These are phyloP conservation scores for Metridium senile DNA, from an alignment of 92 coral and sea anemone species.

Conservation along the genomic window DNA sequence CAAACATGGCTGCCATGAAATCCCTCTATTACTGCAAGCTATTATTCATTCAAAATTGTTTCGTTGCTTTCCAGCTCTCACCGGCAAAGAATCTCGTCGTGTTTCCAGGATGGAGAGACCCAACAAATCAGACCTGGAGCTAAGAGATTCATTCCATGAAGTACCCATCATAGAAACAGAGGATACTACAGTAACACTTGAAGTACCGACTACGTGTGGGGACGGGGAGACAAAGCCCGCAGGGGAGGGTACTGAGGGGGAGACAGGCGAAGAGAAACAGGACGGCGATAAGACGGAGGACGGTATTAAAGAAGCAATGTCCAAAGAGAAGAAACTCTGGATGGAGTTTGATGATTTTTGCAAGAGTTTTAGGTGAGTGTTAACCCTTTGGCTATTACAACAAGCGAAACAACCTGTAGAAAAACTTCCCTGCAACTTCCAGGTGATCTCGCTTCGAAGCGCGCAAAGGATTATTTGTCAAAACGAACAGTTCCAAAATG, in stretches of 20 bases:
- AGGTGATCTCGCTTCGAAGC: too few relatives aligned
- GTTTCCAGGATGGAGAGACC: constrained; percentile 73
- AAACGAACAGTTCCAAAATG: too few relatives aligned
- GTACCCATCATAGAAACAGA: constrained; percentile 53
- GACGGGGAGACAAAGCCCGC: constrained; percentile 58
- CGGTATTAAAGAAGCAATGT: constrained; percentile 56
- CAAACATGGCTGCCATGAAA: too few relatives aligned
- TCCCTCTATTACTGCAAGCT: too few relatives aligned
- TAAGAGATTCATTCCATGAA: constrained; percentile 52
- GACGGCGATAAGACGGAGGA: constrained; percentile 80
- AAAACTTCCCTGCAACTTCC: too few relatives aligned
- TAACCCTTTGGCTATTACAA: neutral
- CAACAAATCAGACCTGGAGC: constrained; percentile 55
- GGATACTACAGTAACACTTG: constrained; percentile 41
- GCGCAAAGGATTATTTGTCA: too few relatives aligned
- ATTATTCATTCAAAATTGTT: too few relatives aligned
- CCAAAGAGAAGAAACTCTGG: constrained; percentile 93
- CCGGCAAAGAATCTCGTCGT: constrained; percentile 74
- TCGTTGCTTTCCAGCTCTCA: constrained; percentile 50
- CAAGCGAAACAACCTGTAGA: too few relatives aligned
- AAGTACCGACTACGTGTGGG: constrained; percentile 41
- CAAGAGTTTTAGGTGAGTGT: constrained; percentile 88
- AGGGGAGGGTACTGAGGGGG: constrained; percentile 72
- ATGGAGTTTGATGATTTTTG: constrained; percentile 98
- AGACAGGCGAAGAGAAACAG: constrained; percentile 67